These are phyloP conservation scores for Zygaena filipendulae DNA, from an alignment of 2,888 invertebrate genomes.

Conservation along the genomic window DNA sequence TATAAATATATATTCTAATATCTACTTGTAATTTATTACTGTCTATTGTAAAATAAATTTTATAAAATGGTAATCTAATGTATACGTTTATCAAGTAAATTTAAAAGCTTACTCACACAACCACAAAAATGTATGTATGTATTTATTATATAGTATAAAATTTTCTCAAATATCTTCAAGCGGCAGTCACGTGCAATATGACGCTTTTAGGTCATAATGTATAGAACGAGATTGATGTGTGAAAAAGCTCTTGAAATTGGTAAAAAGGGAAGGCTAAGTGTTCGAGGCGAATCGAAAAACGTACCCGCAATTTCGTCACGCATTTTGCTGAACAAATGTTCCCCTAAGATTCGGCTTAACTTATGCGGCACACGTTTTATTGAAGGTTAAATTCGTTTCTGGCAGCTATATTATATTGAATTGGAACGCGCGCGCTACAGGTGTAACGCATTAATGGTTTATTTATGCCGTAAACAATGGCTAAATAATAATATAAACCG, in stretches of 20 bases:
- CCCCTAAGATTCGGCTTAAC: slow-evolving; percentile 56
- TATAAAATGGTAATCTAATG: too few species aligned
- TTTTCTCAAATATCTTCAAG: too few species aligned
- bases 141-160: too few species aligned
- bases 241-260: slow-evolving; percentile 62
- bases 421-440: slow-evolving; percentile 35
- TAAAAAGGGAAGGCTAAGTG: slow-evolving; percentile 67
- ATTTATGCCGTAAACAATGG: slow-evolving; percentile 20
- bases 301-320: slow-evolving; percentile 62
- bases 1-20: too few species aligned
- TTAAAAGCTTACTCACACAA: too few species aligned
- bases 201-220: slow-evolving; percentile 53
- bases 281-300: slow-evolving; percentile 56
- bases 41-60: too few species aligned
- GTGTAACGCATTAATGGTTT: slow-evolving; percentile 33
- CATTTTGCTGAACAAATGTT: slow-evolving; percentile 62
- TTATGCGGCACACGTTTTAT: slow-evolving; percentile 60
- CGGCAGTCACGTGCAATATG: slow-evolving; percentile 29
- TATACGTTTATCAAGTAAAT: too few species aligned
- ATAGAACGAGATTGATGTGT: slow-evolving; percentile 62
- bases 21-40: too few species aligned
- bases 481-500: too few species aligned
- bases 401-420: slow-evolving; percentile 29
- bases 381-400: slow-evolving; percentile 44
- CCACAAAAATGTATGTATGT: too few species aligned